Evolutionary conservation across 2,113 vertebrate species (phyloP), one percentile per base, ranked within the genome.

Genomic region (Perca fluviatilis): DNA sequence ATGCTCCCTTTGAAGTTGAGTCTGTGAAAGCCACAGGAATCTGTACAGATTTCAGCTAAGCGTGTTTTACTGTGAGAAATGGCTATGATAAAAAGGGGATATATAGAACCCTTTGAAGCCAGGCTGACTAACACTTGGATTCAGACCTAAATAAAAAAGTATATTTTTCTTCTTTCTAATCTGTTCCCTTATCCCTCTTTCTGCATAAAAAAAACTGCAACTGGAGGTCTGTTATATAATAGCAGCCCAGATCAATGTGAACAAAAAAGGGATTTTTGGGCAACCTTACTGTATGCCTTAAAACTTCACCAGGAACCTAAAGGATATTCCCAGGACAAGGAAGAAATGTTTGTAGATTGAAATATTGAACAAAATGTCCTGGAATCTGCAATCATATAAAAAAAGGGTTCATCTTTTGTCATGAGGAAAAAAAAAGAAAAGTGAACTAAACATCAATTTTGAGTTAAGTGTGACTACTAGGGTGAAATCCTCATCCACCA

Each of bases 11-110:
- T 95, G 89, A 94, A 93, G 92, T 85, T n/a, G 21, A 30, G 73
- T 76, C 56, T 78, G 80, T 83, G 70, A 91, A 90, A 85, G 89
- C 80, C 86, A 77, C 83, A 84, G 43, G 93, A 90, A 94, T 93
- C 92, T 93, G 83, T 57, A 75, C 82, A 87, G 91, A 94, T 93
- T 94, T 92, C 57, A 73, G 85, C 60, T 65, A 88, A 84, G 84
- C 87, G 80, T 91, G 89, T 88, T 93, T 91, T 84, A 80, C 83
- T 84, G 88, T 76, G 82, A 93, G 87, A 68, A 89, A 85, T 71
- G 65, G 86, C 87, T 61, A 51, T 81, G 80, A 82, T 90, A 66
- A 40, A 79, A 67, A 33, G 50, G 43, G 90, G 65, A 73, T 80
- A 77, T 80, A 49, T 14, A 64, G 70, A 88, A 78, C 25, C 43